Evolutionary conservation across 2,888 invertebrate species (phyloP).

Genomic region (Lasius fuliginosus): DNA sequence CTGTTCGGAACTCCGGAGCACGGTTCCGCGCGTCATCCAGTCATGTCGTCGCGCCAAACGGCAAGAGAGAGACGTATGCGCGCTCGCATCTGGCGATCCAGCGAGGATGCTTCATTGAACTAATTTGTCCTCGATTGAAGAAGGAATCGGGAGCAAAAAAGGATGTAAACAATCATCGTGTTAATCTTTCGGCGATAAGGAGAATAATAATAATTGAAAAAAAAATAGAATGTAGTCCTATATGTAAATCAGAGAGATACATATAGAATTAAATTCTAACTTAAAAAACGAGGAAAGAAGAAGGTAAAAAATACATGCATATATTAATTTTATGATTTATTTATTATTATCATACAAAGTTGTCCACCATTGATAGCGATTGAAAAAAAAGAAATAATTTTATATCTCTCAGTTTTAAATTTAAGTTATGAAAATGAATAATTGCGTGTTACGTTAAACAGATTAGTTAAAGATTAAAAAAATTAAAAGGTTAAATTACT

Average conservation of each 20-base stretch:
- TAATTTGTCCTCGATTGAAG: constrained; percentile 36
- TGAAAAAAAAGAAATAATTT: neutral
- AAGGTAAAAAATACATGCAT: neutral
- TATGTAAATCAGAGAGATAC: neutral
- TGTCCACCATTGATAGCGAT: neutral
- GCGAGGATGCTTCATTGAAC: constrained; percentile 55
- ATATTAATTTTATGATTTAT: neutral
- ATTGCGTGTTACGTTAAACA: neutral
- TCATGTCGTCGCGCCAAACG: neutral
- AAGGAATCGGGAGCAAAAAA: neutral
- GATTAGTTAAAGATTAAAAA: neutral
- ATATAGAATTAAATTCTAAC: neutral
- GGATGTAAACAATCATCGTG: neutral
- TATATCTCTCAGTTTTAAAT: neutral
- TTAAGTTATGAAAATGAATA: neutral
- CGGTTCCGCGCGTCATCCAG: neutral
- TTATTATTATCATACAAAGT: constrained; percentile 1
- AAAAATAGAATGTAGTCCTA: neutral
- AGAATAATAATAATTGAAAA: neutral
- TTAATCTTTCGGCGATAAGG: neutral
- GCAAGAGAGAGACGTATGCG: constrained; percentile 1
- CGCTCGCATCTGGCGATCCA: constrained; percentile 60
- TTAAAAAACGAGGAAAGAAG: neutral
- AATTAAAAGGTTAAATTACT: neutral
- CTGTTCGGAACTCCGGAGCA: constrained; percentile 77